Evolutionary conservation across 2,888 invertebrate genomes (phyloP).

Genomic region (Andrena minutula): DNA sequence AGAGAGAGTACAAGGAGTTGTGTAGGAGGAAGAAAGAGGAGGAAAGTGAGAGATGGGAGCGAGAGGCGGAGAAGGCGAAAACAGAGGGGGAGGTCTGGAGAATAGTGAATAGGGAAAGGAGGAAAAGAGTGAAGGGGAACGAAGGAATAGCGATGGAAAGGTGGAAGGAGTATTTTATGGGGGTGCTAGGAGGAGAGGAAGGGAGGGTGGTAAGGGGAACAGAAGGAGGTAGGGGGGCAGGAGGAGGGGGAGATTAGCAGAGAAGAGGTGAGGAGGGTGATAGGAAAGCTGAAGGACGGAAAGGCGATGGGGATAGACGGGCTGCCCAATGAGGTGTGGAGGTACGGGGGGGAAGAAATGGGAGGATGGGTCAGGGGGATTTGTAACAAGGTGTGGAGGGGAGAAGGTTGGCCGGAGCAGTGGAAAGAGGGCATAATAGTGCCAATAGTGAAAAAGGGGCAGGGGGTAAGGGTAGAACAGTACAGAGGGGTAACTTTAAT

Average conservation of each 20-base stretch:
- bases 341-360: too few relatives aligned
- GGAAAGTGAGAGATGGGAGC: not conserved
- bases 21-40: not conserved
- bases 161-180: not conserved
- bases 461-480: not conserved
- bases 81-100: slow-evolving; percentile 7
- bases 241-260: not conserved
- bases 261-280: not conserved
- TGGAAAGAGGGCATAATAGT: too few relatives aligned
- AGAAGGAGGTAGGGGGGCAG: not conserved
- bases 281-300: not conserved
- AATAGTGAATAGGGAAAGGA: not conserved
- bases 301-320: too few relatives aligned
- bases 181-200: too few relatives aligned
- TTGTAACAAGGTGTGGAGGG: too few relatives aligned
- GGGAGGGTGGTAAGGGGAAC: too few relatives aligned
- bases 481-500: slow-evolving; percentile 5
- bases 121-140: not conserved
- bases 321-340: too few relatives aligned
- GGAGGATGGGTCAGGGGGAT: too few relatives aligned
- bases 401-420: not conserved
- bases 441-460: not conserved
- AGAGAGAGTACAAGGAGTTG: not conserved
- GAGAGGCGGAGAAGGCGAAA: not conserved
- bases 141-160: not conserved